Evolutionary conservation across 2,113 vertebrate genomes (phyloP), one percentile per base, ranked within the genome.

Genomic region (rabbit (Oryctolagus cuniculus)): DNA sequence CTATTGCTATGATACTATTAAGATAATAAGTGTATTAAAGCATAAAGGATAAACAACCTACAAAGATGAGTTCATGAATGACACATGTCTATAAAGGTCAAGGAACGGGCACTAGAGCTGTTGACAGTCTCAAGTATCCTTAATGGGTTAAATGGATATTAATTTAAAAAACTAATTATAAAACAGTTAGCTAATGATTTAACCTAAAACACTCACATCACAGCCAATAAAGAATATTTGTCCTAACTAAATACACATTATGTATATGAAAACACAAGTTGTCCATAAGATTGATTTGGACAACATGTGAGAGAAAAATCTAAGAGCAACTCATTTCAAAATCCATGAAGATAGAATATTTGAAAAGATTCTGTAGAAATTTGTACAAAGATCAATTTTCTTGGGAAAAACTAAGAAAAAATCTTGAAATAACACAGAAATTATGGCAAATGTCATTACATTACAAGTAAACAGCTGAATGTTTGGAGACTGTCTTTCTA

Each of bases 81-180:
- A 36, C 61, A 67, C 5, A 17, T 36, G 25, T 91, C 61, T 87
- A 63, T 27, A 64, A 92, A 38, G 1, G 0, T 73, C 16, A 92
- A 78, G 27, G 17, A 74, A 17, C 73, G 53, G 38, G 74, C 66
- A 61, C 24, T 67, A 51, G 69, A 61, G 16, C 27, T 86, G 12
- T 36, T 90, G 67, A 66, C 6, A 44, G 36, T 89, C 10, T 67
- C 22, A 61, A 44, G 91, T 91, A 66, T 94, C 87, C 31, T 36
- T 89, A 81, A 49, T 81, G 29, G 44, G 72, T 79, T 87, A 36
- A 64, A 78, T 87, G 38, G 2, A 69, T 90, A 24, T 58, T 49
- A 72, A 82, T 29, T 38, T 69, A 83, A 34, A 80, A 92, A 94
- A 79, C 22, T 67, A 72, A 84, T 51, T 63, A 29, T 34, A 27